A percentile compares a stretch with the other conserved stretches of the same genome.
phyloP scores from a whole-genome alignment of 2,888 invertebrate genomes.

The Poecilus cupreus region DNA sequence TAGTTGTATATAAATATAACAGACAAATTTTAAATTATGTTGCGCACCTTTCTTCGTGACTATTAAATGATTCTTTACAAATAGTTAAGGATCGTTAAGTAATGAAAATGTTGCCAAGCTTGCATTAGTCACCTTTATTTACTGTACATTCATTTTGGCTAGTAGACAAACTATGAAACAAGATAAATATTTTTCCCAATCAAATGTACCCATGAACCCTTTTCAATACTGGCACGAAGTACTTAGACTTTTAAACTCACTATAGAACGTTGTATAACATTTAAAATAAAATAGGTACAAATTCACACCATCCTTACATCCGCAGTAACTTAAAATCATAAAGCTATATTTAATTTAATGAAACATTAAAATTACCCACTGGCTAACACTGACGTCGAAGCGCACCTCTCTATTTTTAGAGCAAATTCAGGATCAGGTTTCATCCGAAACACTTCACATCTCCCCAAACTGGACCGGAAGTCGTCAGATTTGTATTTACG shows the following conservation, averaged over 20 bases:
- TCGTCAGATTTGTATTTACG: neutral
- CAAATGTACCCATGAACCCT: no score
- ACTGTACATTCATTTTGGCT: no score
- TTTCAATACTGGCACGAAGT: neutral
- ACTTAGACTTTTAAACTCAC: neutral
- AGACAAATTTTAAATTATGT: no score
- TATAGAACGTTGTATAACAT: neutral
- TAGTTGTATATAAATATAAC: no score
- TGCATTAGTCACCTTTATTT: no score
- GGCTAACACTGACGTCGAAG: slow-evolving; percentile 35
- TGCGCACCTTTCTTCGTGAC: no score
- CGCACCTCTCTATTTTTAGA: slow-evolving; percentile 35
- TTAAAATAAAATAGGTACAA: neutral
- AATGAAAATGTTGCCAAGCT: no score
- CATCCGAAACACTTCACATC: slow-evolving; percentile 23
- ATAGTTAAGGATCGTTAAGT: no score
- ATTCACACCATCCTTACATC: neutral
- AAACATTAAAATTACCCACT: slow-evolving; percentile 30
- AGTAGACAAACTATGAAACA: no score
- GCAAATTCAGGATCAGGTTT: slow-evolving; percentile 42
- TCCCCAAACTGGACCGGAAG: slow-evolving; percentile 48
- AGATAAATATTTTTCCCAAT: no score
- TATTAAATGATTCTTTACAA: no score
- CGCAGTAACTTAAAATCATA: slow-evolving; percentile 32
- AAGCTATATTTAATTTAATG: slow-evolving; percentile 55